Evolutionary conservation across 1,140 invertebrate genomes (phyloP).

Genomic region (Asobara japonica): DNA sequence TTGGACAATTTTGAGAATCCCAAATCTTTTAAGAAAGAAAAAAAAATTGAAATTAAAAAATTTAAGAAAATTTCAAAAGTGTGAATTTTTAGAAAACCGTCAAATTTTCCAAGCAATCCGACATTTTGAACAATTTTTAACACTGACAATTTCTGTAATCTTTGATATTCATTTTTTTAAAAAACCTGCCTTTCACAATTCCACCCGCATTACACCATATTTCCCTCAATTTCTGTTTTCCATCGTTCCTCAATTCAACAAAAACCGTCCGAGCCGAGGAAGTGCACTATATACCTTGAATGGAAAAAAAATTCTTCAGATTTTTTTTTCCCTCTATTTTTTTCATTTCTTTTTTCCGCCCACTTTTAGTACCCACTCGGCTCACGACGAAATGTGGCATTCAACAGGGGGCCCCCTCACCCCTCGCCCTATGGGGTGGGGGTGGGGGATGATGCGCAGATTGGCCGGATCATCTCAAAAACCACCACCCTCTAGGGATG

Average conservation of each 20-base stretch:
- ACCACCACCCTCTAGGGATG: conserved; percentile 47
- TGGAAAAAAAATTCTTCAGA: neutral
- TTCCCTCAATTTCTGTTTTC: conserved; percentile 7
- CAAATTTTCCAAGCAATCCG: too few species aligned
- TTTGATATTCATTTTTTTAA: too few species aligned
- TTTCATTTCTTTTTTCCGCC: conserved; percentile 27
- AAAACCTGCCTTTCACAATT: neutral
- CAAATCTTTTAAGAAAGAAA: too few species aligned
- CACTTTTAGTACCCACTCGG: conserved; percentile 36
- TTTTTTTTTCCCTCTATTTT: neutral
- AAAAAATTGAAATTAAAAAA: too few species aligned
- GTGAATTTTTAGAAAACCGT: too few species aligned
- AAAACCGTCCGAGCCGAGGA: neutral
- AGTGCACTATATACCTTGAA: neutral
- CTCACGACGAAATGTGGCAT: conserved; percentile 57
- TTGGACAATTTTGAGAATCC: too few species aligned
- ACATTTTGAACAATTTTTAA: too few species aligned
- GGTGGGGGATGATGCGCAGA: conserved; percentile 63
- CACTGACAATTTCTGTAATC: too few species aligned
- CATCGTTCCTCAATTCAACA: neutral
- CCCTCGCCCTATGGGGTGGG: neutral
- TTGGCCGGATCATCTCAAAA: conserved; percentile 68
- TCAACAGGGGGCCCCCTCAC: conserved; percentile 52
- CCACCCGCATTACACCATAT: neutral
- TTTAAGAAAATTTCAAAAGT: too few species aligned